Base-by-base conservation (phyloP, 2,888 invertebrate species). In the Synergus gifuensis region DNA sequence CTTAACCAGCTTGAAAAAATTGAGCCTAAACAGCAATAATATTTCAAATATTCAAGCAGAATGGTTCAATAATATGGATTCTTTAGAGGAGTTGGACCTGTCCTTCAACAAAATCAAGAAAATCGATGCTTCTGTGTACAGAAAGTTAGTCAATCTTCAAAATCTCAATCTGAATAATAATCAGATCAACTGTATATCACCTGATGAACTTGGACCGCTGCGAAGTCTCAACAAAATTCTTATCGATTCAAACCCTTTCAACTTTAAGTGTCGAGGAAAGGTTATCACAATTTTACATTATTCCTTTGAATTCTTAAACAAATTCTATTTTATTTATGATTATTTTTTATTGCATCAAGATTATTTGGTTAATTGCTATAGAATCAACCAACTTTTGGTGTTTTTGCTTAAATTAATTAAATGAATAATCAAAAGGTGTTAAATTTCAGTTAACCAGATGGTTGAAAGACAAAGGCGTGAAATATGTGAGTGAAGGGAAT, bases 381-480 rank as follows among this genome's bases (percentile, higher is more conserved):
- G 22, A 22, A 22, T 22, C 22, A 22, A 22, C 22, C 22, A 22
- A 22, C 22, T 22, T 22, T 28, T 3, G 28, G 28, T 28, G 28
- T 28, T 28, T 28, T 28, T 28, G 3, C 28, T 28, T 28, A 2
- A 4, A 49, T n/a, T n/a, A 0, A 7, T n/a, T 54, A n/a, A 54
- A 54, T n/a, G 12, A n/a, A 54, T 54, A 54, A 54, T 8, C 2
- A 54, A 54, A 54, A n/a, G n/a, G 3, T 54, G 54, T 54, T 54
- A 9, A 49, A 54, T 85, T 83, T 46, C 83, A 90, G 91, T 79
- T 91, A 81, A 90, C 89, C 28, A 85, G 87, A 64, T 89, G 90
- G 90, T 85, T 90, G 81, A 84, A 79, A 69, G 88, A 90, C 77
- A 88, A 87, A 76, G 88, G 88, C 40, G 86, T 90, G 80, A 87